These are phyloP conservation scores for Smutsia temminckii DNA, from an alignment of 2,797 vertebrate species.

Conservation along the genomic window DNA sequence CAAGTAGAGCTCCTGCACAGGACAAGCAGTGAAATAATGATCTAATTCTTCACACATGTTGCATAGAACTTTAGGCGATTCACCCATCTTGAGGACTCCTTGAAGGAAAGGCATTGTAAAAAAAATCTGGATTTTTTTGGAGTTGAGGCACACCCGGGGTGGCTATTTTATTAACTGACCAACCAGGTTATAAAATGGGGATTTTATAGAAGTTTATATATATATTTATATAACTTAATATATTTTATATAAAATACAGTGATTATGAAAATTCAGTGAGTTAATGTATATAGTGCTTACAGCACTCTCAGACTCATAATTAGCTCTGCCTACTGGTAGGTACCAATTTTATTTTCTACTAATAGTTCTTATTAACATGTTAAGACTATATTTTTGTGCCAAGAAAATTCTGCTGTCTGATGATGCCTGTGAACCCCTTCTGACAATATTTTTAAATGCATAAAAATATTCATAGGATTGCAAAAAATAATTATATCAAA, in stretches of 20 bases:
- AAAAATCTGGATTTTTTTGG: neutral
- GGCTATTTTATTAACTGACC: neutral
- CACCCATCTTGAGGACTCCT: neutral
- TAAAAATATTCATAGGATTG: slow-evolving; percentile 7
- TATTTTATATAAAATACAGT: neutral
- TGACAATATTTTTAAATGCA: slow-evolving; percentile 45
- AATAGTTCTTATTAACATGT: neutral
- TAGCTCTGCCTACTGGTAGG: neutral
- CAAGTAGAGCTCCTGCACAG: neutral
- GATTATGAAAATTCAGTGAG: neutral
- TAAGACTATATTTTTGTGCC: neutral
- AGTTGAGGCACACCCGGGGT: neutral
- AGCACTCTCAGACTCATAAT: neutral
- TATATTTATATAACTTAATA: neutral
- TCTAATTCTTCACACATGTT: neutral
- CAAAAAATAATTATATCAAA: neutral
- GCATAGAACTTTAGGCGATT: neutral
- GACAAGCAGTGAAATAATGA: neutral
- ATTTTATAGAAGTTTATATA: neutral
- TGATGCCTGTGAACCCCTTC: neutral
- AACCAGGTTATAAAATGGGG: neutral
- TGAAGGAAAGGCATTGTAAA: neutral
- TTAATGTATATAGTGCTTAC: neutral
- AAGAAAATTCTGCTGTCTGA: neutral
- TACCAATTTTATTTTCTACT: neutral